Base-by-base conservation (phyloP, 2,113 vertebrate genomes). In the Sorex fumeus region DNA sequence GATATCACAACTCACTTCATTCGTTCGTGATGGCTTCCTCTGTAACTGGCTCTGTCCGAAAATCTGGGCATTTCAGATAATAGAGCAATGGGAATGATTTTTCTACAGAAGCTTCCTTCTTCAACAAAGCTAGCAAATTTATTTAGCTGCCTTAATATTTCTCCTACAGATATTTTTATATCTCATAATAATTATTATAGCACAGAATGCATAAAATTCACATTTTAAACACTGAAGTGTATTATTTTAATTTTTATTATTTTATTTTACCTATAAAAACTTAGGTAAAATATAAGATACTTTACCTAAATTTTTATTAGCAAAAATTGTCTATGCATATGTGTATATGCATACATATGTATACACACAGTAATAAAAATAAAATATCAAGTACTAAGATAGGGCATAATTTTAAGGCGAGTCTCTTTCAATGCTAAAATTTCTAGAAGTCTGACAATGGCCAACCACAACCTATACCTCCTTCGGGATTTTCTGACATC, bases 121-220 rank as follows among this genome's bases (percentile, higher is more conserved):
- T 45, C 40, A 87, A 53, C 0, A 4, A 95, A 84, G 86, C 25
- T 12, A 64, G 45, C 7, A 89, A 90, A 69, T 9, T 67, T 92
- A 7, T 34, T 66, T 92, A n/a, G 18, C 19, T n/a, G 43, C 74
- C 13, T 3, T 5, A 53, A 80, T 67, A 30, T 21, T 16, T 57
- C 70, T 77, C 15, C 15, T 72, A 27, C 19, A 84, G 36, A 62
- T 40, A 18, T 5, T 78, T 77, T 53, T 60, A 64, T 4, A 81
- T 81, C n/a, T 84, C 66, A 57, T 87, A 92, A 87, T 93, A 78
- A 89, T 40, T 40, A 40, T 40, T 19, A 72, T 32, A 45, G 9
- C 15, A 89, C 3, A 77, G 27, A 81, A 60, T 34, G 85, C 25
- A 88, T 82, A 85, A 84, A 32, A 81, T 82, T 32, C 13, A 84